Evolutionary conservation across 2,113 vertebrate species (phyloP).

Genomic region (Oryzias celebensis): DNA sequence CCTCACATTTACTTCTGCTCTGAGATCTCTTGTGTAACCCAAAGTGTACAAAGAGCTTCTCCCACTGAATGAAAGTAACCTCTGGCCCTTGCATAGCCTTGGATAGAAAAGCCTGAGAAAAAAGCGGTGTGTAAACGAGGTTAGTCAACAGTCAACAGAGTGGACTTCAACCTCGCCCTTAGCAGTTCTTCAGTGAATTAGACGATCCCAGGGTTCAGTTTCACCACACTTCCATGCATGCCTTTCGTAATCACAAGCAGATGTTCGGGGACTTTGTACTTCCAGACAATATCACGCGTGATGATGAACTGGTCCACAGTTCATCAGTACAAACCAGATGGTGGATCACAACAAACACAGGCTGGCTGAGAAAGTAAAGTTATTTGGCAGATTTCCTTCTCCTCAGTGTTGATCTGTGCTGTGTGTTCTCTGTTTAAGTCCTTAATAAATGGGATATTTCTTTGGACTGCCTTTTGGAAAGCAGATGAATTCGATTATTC

Average conservation of each 20-base stretch:
- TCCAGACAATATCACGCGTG: conserved; percentile 27
- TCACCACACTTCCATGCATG: conserved; percentile 62
- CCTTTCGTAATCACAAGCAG: conserved; percentile 69
- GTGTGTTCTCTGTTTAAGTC: conserved; percentile 4
- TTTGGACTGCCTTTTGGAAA: too few relatives aligned
- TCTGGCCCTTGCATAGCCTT: conserved; percentile 36
- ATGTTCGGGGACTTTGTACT: conserved; percentile 54
- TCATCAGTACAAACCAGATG: conserved; percentile 49
- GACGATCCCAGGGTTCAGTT: conserved; percentile 49
- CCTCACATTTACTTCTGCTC: conserved; percentile 46
- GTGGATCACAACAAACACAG: conserved; percentile 54
- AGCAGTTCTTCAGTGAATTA: conserved; percentile 40
- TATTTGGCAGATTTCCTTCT: conserved; percentile 14
- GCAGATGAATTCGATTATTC: too few relatives aligned
- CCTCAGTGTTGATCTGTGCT: conserved; percentile 8
- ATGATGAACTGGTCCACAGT: conserved; percentile 54
- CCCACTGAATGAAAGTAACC: conserved; percentile 20
- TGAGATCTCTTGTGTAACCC: conserved; percentile 45
- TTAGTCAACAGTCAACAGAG: conserved; percentile 51
- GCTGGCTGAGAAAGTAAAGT: conserved; percentile 13
- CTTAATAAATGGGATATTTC: too few relatives aligned
- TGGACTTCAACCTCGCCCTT: conserved; percentile 66
- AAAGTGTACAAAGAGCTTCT: conserved; percentile 32
- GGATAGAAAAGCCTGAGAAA: conserved; percentile 56
- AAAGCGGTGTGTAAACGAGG: conserved; percentile 44